Percentiles rank a stretch among this genome's conserved stretches.
Evolutionary conservation across 2,888 invertebrate genomes (phyloP).

Genomic region (Eledona agricola): DNA sequence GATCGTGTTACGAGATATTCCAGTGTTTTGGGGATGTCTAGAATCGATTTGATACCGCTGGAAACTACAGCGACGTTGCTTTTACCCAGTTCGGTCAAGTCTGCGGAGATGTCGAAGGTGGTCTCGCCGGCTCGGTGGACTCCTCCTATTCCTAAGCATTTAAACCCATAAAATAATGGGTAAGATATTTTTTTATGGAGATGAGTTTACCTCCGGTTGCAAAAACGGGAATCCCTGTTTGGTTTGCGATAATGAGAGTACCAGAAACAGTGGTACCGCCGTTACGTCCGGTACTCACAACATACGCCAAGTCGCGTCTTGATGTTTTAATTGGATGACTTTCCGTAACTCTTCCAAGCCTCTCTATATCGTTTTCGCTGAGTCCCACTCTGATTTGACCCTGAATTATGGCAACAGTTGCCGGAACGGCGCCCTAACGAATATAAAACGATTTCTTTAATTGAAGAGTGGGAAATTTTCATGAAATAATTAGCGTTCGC

Average conservation of each 20-base stretch:
- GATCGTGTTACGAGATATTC: constrained; percentile 81
- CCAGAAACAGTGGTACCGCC: constrained; percentile 98
- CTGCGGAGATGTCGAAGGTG: constrained; percentile 95
- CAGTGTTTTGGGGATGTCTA: constrained; percentile 93
- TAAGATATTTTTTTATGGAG: constrained; percentile 3
- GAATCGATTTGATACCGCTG: constrained; percentile 95
- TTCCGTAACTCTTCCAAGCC: constrained; percentile 66
- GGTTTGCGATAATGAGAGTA: constrained; percentile 86
- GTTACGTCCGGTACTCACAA: constrained; percentile 72
- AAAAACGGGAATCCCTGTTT: constrained; percentile 87
- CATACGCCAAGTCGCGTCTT: constrained; percentile 82
- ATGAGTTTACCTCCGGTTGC: constrained; percentile 83
- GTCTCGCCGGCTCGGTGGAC: constrained; percentile 89
- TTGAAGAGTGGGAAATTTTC: constrained; percentile 6
- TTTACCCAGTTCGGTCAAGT: constrained; percentile 88
- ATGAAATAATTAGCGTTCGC: constrained; percentile 3
- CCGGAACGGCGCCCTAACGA: constrained; percentile 82
- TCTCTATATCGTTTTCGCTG: constrained; percentile 68
- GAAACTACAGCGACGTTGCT: constrained; percentile 91
- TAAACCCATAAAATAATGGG: too few relatives aligned
- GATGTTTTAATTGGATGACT: constrained; percentile 81
- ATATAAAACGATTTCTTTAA: constrained; percentile 12
- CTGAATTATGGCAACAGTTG: constrained; percentile 88
- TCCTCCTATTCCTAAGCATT: constrained; percentile 83
- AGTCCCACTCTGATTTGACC: constrained; percentile 87